Conservation (phyloP, 2,113 vertebrate species). For the Cebus imitator region DNA sequence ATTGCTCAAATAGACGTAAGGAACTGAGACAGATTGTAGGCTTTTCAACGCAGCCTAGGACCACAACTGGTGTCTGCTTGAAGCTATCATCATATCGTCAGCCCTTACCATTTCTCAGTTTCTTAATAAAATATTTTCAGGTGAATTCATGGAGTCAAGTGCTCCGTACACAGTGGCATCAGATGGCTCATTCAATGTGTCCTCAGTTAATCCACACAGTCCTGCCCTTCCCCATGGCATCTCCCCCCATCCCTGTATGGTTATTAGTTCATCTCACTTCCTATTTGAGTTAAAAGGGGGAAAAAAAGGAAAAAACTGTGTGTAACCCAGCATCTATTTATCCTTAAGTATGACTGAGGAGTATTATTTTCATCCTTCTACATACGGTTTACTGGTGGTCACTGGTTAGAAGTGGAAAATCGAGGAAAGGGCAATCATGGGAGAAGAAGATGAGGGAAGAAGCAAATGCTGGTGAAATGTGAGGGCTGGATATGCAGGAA, state of each 20-base stretch:
- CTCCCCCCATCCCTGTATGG: not conserved
- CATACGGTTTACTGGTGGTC: not conserved
- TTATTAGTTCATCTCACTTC: not conserved
- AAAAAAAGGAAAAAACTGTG: fast-evolving
- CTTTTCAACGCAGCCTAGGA: not conserved
- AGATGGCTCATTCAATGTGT: fast-evolving
- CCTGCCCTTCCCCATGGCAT: not conserved
- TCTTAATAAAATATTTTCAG: not conserved
- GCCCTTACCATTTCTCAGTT: not conserved
- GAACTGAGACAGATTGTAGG: not conserved
- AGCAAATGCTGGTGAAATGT: too few relatives aligned
- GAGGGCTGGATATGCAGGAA: not conserved
- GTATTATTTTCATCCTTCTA: not conserved
- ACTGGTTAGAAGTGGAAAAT: not conserved
- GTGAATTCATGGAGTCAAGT: not conserved
- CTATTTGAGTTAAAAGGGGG: not conserved
- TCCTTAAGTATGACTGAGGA: not conserved
- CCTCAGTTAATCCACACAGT: not conserved
- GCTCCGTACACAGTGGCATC: not conserved
- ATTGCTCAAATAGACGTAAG: not conserved
- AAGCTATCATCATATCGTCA: not conserved
- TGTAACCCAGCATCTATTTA: not conserved
- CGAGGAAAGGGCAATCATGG: not conserved
- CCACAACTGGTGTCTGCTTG: fast-evolving
- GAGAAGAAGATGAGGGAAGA: not conserved